These are phyloP conservation scores for Mnemiopsis leidyi DNA, from an alignment of 37 sponge, comb jelly and placozoan genomes.

Conservation along the genomic window DNA sequence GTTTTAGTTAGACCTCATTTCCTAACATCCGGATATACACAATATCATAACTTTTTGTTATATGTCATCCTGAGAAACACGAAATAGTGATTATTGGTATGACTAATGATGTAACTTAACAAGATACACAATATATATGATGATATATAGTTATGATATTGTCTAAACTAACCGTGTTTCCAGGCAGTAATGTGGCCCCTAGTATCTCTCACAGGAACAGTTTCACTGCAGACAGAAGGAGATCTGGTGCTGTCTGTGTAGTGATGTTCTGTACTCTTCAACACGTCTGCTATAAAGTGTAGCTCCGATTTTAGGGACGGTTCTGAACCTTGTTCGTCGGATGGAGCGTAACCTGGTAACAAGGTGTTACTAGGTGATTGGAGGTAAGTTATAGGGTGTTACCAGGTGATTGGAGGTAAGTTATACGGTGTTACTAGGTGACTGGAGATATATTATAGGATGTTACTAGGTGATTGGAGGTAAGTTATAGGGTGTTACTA, in stretches of 20 bases:
- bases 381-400: background rate
- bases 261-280: constrained; percentile 45
- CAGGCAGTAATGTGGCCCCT: background rate
- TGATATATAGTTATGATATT: too few species aligned
- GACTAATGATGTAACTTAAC: too few species aligned
- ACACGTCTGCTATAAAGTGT: constrained; percentile 55
- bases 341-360: constrained; percentile 10
- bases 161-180: background rate
- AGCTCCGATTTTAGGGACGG: constrained; percentile 53
- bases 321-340: constrained; percentile 37
- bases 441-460: too few species aligned
- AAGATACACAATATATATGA: too few species aligned
- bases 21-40: too few species aligned
- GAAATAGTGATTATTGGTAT: too few species aligned
- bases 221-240: constrained; percentile 29
- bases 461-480: background rate
- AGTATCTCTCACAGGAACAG: background rate
- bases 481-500: background rate
- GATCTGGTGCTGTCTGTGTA: background rate
- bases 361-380: background rate
- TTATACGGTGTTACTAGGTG: background rate
- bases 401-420: background rate
- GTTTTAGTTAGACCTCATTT: too few species aligned
- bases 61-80: too few species aligned
- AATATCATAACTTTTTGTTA: too few species aligned